Evolutionary conservation across 2,113 vertebrate genomes (phyloP), one percentile per base, ranked within the genome.

Genomic region (Paedocypris sp.): DNA sequence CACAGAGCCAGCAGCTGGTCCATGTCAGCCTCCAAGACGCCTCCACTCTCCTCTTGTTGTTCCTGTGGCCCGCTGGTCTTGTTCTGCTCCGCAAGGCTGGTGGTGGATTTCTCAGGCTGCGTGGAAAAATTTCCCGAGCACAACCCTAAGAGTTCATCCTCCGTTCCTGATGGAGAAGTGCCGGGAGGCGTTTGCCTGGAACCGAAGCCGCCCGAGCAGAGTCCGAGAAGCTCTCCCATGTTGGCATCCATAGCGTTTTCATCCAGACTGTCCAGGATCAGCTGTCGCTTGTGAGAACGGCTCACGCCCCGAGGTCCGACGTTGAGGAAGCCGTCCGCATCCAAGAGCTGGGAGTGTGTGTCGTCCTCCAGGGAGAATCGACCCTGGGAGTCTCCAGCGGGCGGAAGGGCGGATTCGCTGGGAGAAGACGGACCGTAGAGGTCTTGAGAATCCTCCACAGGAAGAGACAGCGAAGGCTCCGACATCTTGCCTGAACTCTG

Each of bases 241-340:
- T 98, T 91, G 41, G 90, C 91, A 5, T 99, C 94, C 95, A 97
- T 99, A 1, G 95, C 95, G 6, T 99, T 99, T 69, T 99, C 94
- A 43, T 97, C 95, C 85, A 98, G 85, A 53, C 84, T 95, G 36
- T 89, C 93, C 65, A 97, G 72, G 0, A 89, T 69, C 57, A 98
- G 69, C 65, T 73, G 87, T 2, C 87, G 87, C 71, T 96, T 92
- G 70, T 89, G 85, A 45, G 88, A 70, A 3, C 11, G 67, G 1
- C 67, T 50, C 63, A 71, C 75, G 0, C 75, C 54, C 0, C 81
- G 79, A 0, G 77, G 70, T 0, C 86, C 83, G 36, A 86, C 84
- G 4, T 88, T 88, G 6, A 90, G 87, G 80, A 88, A 99, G 83
- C 95, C 95, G 49, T 99, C 95, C 1, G 94, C 89, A 66, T 98